Percentiles rank a stretch among this genome's conserved stretches.
phyloP scores from a whole-genome alignment of 1,140 invertebrate genomes.

The Aphis craccivora region DNA sequence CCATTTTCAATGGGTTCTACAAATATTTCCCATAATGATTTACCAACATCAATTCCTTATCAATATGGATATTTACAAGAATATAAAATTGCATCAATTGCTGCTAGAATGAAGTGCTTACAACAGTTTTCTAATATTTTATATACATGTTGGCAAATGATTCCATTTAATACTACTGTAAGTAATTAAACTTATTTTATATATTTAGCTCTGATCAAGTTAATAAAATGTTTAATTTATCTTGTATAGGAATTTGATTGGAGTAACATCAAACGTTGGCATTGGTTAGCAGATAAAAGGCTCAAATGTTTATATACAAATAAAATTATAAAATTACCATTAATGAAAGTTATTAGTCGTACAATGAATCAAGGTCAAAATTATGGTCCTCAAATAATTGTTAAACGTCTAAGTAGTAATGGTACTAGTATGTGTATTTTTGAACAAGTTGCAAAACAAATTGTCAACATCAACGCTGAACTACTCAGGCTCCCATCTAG shows the following conservation, averaged over 20 bases:
- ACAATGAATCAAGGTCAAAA: slow-evolving; percentile 76
- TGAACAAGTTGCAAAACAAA: slow-evolving; percentile 72
- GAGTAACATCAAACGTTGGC: slow-evolving; percentile 63
- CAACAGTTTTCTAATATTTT: slow-evolving; percentile 73
- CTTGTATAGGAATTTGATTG: slow-evolving; percentile 63
- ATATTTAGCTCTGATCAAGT: not conserved
- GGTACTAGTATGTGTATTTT: slow-evolving; percentile 70
- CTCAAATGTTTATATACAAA: slow-evolving; percentile 69
- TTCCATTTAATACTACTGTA: slow-evolving; percentile 67
- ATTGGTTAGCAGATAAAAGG: slow-evolving; percentile 66
- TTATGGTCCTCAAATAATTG: slow-evolving; percentile 74
- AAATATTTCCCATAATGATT: slow-evolving; percentile 66
- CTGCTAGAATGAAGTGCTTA: slow-evolving; percentile 69
- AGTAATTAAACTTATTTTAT: slow-evolving; percentile 6
- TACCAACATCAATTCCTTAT: slow-evolving; percentile 68
- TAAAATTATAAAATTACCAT: slow-evolving; percentile 72
- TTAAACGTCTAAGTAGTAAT: slow-evolving; percentile 69
- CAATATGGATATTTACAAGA: slow-evolving; percentile 70
- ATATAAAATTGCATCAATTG: slow-evolving; percentile 67
- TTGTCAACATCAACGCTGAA: slow-evolving; percentile 69
- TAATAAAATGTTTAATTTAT: not conserved
- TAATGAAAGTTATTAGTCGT: slow-evolving; percentile 71
- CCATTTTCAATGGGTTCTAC: slow-evolving; percentile 65
- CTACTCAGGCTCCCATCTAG: slow-evolving; percentile 71
- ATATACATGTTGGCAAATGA: slow-evolving; percentile 71